Conservation (phyloP, 2,113 vertebrate genomes). For the Callochromis pleurospilus region DNA sequence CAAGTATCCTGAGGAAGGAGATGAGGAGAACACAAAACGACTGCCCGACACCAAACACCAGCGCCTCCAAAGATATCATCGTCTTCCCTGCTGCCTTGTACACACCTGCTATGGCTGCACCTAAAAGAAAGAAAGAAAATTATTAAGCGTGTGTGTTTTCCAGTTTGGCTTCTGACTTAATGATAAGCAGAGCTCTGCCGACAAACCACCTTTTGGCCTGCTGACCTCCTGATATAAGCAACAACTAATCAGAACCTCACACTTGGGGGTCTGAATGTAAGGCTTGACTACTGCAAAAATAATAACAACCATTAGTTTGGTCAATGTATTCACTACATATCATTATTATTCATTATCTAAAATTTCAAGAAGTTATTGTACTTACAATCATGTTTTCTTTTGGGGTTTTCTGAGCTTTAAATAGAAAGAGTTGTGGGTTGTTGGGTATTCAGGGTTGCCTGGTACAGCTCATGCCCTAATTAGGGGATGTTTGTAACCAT, state of each 20-base stretch:
- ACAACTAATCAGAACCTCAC: neutral
- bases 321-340: neutral
- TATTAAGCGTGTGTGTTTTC: neutral
- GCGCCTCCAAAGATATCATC: conserved; percentile 89
- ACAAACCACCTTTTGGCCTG: neutral
- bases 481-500: neutral
- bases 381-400: neutral
- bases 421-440: neutral
- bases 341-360: neutral
- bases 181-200: neutral
- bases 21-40: conserved; percentile 87
- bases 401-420: neutral
- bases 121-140: conserved; percentile 47
- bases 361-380: neutral
- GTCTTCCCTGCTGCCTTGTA: conserved; percentile 93
- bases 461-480: neutral
- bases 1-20: conserved; percentile 88
- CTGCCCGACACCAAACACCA: conserved; percentile 90
- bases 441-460: neutral
- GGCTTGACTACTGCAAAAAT: neutral
- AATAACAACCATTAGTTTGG: neutral
- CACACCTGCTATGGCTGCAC: conserved; percentile 93
- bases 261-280: neutral
- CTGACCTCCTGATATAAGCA: neutral
- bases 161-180: neutral